phyloP scores from a whole-genome alignment of 2,797 vertebrate species.

The Channa striata region DNA sequence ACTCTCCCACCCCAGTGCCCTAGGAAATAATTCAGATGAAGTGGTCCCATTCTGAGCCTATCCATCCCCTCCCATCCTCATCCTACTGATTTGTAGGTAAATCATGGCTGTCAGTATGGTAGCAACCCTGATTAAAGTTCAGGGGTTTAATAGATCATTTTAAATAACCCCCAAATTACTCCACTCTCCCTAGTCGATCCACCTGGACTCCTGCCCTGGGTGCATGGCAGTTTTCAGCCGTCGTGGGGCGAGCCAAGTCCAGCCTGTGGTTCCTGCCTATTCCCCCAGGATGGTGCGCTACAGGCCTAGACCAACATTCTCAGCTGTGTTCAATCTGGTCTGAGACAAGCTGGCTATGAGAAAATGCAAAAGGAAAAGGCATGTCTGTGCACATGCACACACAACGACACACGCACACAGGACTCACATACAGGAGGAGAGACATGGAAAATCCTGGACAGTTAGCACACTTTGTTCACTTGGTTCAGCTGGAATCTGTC shows the following conservation, averaged over 20 bases:
- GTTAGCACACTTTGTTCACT: slow-evolving; percentile 93
- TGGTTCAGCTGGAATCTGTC: slow-evolving; percentile 91
- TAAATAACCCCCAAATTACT: slow-evolving; percentile 93
- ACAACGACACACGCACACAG: slow-evolving; percentile 34
- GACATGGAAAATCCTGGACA: slow-evolving; percentile 91
- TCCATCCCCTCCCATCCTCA: slow-evolving; percentile 85
- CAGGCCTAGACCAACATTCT: slow-evolving; percentile 97
- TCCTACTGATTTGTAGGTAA: slow-evolving; percentile 87
- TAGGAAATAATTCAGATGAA: slow-evolving; percentile 78
- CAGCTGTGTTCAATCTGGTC: slow-evolving; percentile 99
- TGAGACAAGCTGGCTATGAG: slow-evolving; percentile 99
- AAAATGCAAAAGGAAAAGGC: slow-evolving; percentile 87
- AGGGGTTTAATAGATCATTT: slow-evolving; percentile 99
- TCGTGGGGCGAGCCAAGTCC: slow-evolving; percentile 90
- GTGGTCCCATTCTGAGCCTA: slow-evolving; percentile 77
- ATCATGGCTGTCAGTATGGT: slow-evolving; percentile 93
- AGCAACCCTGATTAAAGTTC: slow-evolving; percentile 98
- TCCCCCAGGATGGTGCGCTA: slow-evolving; percentile 91
- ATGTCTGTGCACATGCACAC: slow-evolving; percentile 44
- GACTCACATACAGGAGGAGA: slow-evolving; percentile 79
- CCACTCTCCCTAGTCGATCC: slow-evolving; percentile 88
- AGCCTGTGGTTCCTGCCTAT: slow-evolving; percentile 98
- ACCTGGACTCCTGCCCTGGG: slow-evolving; percentile 95
- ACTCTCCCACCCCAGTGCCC: slow-evolving; percentile 50
- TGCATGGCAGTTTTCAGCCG: slow-evolving; percentile 94